Percentiles rank a stretch among this genome's conserved stretches.
Evolutionary conservation across 2,888 invertebrate genomes (phyloP).

Genomic region (Carterocephalus palaemon): DNA sequence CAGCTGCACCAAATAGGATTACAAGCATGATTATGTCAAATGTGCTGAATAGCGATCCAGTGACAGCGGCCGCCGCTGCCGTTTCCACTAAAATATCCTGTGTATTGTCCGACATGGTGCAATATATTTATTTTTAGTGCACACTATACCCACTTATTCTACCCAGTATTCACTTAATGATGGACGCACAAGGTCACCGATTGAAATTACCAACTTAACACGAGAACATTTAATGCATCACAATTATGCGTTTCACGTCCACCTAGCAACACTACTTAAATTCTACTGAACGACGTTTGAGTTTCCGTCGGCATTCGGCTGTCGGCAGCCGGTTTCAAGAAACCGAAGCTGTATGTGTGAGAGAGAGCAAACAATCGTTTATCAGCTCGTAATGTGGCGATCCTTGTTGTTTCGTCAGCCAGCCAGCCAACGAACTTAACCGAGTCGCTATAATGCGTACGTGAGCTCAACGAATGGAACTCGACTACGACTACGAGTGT

Average conservation of each 20-base stretch:
- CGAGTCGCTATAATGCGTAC: constrained; percentile 12
- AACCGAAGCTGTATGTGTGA: constrained; percentile 20
- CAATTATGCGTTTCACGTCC: constrained; percentile 32
- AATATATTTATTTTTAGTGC: constrained; percentile 46
- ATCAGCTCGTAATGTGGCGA: constrained; percentile 9
- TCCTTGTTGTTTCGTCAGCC: no score
- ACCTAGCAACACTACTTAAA: constrained; percentile 34
- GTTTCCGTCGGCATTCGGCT: no score
- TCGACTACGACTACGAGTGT: no score
- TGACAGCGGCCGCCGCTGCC: constrained; percentile 76
- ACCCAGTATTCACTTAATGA: constrained; percentile 46
- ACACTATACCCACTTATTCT: constrained; percentile 44
- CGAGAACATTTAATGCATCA: constrained; percentile 36
- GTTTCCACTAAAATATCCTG: constrained; percentile 72
- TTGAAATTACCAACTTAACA: constrained; percentile 39
- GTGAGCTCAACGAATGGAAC: no score
- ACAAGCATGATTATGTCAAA: constrained; percentile 86
- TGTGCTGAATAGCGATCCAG: constrained; percentile 84
- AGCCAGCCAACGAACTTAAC: constrained; percentile 19
- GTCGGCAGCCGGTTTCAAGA: no score
- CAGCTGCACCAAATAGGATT: constrained; percentile 82
- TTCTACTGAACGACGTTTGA: constrained; percentile 28
- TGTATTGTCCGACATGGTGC: constrained; percentile 72
- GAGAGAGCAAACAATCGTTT: background rate
- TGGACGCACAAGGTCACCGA: constrained; percentile 54